Evolutionary conservation across 2,113 vertebrate genomes (phyloP).

Genomic region (Nettapus auritus): DNA sequence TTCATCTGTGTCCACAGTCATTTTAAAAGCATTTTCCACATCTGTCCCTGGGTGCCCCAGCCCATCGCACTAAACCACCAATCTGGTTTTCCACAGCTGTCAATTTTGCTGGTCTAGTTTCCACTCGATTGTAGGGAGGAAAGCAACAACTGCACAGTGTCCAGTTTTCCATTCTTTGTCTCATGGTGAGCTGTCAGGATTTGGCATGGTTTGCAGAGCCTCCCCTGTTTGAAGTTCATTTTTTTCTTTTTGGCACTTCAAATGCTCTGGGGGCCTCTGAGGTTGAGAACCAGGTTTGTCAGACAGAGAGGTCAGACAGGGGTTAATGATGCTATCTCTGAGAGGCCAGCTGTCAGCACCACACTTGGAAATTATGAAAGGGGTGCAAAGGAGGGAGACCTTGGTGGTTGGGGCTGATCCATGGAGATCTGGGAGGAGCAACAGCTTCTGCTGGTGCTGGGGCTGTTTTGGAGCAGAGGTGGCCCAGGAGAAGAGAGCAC

Average conservation of each 20-base stretch:
- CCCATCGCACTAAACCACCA: slow-evolving; percentile 54
- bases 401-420: not conserved
- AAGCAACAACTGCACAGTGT: not conserved
- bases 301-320: slow-evolving; percentile 51
- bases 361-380: not conserved
- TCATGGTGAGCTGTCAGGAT: slow-evolving; percentile 41
- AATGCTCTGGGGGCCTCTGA: slow-evolving; percentile 1
- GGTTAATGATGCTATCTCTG: slow-evolving; percentile 40
- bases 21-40: slow-evolving; percentile 62
- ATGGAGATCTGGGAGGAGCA: not conserved
- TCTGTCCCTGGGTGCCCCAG: slow-evolving; percentile 46
- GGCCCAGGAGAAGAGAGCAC: not conserved
- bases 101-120: slow-evolving; percentile 28
- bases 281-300: slow-evolving; percentile 33
- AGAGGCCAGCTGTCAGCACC: slow-evolving; percentile 29
- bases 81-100: slow-evolving; percentile 60
- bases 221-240: slow-evolving; percentile 35
- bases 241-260: slow-evolving; percentile 50
- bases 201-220: slow-evolving; percentile 22
- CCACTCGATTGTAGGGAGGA: slow-evolving; percentile 43
- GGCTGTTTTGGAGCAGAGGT: not conserved
- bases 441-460: not conserved
- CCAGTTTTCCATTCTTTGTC: slow-evolving; percentile 55
- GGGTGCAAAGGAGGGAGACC: not conserved
- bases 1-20: slow-evolving; percentile 36